phyloP scores from a whole-genome alignment of 2,797 vertebrate species.

The Manis crassicaudata region DNA sequence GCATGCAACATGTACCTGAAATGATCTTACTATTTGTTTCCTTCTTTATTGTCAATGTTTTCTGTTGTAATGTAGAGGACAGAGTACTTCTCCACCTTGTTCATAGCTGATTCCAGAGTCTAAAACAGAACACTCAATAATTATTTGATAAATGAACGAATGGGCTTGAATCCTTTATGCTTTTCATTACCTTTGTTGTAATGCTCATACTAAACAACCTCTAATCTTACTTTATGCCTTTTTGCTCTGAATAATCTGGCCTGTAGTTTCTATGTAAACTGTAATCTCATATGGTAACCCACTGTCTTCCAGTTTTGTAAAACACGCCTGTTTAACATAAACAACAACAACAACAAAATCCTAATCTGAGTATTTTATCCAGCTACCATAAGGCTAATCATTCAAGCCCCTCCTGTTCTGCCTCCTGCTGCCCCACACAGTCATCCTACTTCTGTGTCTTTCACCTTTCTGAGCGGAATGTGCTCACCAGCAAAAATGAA shows the following conservation, averaged over 20 bases:
- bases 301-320: background rate
- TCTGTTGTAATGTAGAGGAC: background rate
- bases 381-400: background rate
- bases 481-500: slow-evolving; percentile 58
- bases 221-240: background rate
- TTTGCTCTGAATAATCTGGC: background rate
- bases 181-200: background rate
- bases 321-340: background rate
- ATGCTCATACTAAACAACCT: background rate
- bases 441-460: background rate
- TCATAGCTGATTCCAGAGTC: background rate
- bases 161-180: background rate
- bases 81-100: background rate
- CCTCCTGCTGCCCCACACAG: background rate
- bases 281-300: background rate
- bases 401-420: background rate
- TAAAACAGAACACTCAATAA: background rate
- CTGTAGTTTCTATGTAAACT: slow-evolving; percentile 1
- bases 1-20: background rate
- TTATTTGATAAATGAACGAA: background rate
- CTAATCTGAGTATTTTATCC: background rate
- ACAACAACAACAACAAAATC: background rate
- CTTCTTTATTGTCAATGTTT: background rate
- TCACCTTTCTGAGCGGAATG: slow-evolving; percentile 37
- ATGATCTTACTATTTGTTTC: background rate